Percentiles rank a stretch among this genome's conserved stretches.
Evolutionary conservation across 2,888 invertebrate genomes (phyloP).

Genomic region (Cephus pulcher): DNA sequence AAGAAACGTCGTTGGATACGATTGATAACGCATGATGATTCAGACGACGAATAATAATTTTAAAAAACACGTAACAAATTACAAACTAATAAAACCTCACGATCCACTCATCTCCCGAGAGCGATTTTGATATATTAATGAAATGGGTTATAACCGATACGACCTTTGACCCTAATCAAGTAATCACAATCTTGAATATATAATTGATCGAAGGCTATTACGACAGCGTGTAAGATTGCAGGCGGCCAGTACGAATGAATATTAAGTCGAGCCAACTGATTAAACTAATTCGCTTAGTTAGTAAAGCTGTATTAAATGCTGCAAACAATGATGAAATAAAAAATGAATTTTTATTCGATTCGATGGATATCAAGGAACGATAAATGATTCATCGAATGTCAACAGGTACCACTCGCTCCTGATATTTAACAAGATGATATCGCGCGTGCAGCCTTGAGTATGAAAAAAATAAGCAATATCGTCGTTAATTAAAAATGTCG

Average conservation of each 20-base stretch:
- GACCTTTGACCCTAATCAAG: not conserved
- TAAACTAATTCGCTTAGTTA: not conserved
- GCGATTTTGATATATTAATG: not conserved
- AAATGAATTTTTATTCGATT: not conserved
- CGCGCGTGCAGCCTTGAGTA: not conserved
- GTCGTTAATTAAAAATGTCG: no score
- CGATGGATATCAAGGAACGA: not conserved
- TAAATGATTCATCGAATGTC: not conserved
- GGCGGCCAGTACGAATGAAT: not conserved
- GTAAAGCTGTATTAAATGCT: not conserved
- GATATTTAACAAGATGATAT: not conserved
- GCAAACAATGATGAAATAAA: not conserved
- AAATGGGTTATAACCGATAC: not conserved
- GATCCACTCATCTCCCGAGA: not conserved
- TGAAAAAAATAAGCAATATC: not conserved
- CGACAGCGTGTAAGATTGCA: not conserved
- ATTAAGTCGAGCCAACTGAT: not conserved
- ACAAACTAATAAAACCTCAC: not conserved
- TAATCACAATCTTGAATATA: not conserved
- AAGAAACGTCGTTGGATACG: not conserved
- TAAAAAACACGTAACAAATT: not conserved
- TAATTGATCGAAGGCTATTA: not conserved
- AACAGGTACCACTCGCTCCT: not conserved
- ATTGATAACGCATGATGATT: not conserved
- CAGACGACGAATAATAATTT: not conserved